phyloP scores from a whole-genome alignment of 2,888 invertebrate species.

The Nomada ruficornis region DNA sequence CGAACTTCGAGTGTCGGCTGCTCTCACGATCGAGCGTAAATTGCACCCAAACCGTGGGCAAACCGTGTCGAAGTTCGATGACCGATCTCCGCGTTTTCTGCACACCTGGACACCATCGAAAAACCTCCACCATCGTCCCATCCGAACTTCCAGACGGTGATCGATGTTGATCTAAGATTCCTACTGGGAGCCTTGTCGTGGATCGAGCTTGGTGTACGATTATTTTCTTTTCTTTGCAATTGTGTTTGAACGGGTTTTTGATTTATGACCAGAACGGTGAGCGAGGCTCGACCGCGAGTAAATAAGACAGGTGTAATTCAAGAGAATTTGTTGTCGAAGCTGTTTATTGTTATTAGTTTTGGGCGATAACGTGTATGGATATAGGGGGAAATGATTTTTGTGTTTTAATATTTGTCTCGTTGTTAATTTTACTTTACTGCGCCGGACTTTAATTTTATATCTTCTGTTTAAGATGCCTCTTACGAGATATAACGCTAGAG shows the following conservation, averaged over 20 bases:
- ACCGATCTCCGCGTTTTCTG: slow-evolving; percentile 30
- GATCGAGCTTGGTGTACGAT: not conserved
- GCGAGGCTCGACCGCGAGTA: too few relatives aligned
- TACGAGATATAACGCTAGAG: too few relatives aligned
- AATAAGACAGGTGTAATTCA: too few relatives aligned
- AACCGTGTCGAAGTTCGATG: slow-evolving; percentile 49
- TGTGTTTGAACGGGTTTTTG: not conserved
- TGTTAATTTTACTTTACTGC: too few relatives aligned
- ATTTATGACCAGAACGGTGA: too few relatives aligned
- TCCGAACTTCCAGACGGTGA: not conserved
- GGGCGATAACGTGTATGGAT: too few relatives aligned
- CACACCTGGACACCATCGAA: slow-evolving; percentile 10
- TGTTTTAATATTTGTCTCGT: too few relatives aligned
- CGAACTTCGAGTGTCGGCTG: slow-evolving; percentile 43
- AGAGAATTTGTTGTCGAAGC: too few relatives aligned
- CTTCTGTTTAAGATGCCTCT: too few relatives aligned
- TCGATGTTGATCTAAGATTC: slow-evolving; percentile 4
- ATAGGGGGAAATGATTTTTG: too few relatives aligned
- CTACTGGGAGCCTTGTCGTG: not conserved
- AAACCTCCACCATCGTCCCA: not conserved
- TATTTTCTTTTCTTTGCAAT: not conserved
- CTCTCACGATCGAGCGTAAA: slow-evolving; percentile 34
- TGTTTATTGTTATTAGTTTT: too few relatives aligned
- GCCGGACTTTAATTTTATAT: too few relatives aligned
- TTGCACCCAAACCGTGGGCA: slow-evolving; percentile 23